A percentile compares a stretch with the other conserved stretches of the same genome.
phyloP scores from a whole-genome alignment of 2,797 vertebrate species.

The Acanthurus leucopareius region DNA sequence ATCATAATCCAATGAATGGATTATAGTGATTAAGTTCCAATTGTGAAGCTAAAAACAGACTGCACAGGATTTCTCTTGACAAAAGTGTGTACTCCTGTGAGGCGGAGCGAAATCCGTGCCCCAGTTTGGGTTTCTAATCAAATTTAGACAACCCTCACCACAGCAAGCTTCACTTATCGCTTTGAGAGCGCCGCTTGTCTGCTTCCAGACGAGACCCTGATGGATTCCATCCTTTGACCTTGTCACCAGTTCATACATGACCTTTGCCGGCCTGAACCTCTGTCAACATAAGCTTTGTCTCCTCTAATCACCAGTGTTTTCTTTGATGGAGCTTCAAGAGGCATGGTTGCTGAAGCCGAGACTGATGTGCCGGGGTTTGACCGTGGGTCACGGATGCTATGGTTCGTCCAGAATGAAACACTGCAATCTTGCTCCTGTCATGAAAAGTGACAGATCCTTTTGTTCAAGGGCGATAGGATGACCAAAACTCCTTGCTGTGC shows the following conservation, averaged over 20 bases:
- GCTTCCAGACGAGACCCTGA: constrained; percentile 19
- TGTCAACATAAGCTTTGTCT: constrained; percentile 44
- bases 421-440: constrained; percentile 69
- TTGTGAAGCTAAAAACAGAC: constrained; percentile 78
- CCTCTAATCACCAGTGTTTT: constrained; percentile 28
- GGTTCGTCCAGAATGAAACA: constrained; percentile 37
- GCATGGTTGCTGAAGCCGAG: constrained; percentile 18
- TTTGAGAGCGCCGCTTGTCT: constrained; percentile 1
- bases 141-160: constrained; percentile 50
- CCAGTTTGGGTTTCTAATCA: constrained; percentile 66
- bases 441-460: constrained; percentile 63
- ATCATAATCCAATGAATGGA: constrained; percentile 77
- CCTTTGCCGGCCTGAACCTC: constrained; percentile 43
- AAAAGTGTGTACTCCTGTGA: constrained; percentile 73
- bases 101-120: constrained; percentile 57
- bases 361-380: constrained; percentile 50
- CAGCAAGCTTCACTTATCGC: constrained; percentile 50
- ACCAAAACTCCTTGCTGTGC: constrained; percentile 52
- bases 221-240: constrained; percentile 54
- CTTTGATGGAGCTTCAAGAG: constrained; percentile 53
- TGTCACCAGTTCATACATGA: constrained; percentile 64
- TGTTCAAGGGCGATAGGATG: constrained; percentile 49
- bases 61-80: constrained; percentile 67
- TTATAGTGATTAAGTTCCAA: constrained; percentile 79
- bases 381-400: constrained; percentile 37